Base-by-base conservation (phyloP, 2,888 invertebrate species). In the Argyresthia albistria region DNA sequence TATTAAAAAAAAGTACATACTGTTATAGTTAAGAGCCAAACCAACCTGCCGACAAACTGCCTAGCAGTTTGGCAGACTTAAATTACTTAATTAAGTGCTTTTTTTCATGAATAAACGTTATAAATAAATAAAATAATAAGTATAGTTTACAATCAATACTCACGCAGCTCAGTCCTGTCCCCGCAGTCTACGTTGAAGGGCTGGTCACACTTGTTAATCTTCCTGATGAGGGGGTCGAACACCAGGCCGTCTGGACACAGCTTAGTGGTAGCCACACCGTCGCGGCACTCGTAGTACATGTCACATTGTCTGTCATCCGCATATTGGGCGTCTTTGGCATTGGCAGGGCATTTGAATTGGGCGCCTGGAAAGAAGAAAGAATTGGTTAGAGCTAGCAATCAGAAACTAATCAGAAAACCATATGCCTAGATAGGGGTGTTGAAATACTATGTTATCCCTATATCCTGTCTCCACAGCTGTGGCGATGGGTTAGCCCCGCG, bases 111-210 rank as follows among this genome's bases (percentile, higher is more conserved):
- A 36, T 8, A 7, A 8, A 8, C 36, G 7, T 36, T 36, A 8
- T 9, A 36, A 7, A 36, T 9, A 36, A n/a, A n/a, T n/a, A n/a
- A 39, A 11, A n/a, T 39, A 39, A 6, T 39, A 3, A 39, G n/a
- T n/a, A n/a, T n/a, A n/a, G 39, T n/a, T 1, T 46, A 46, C n/a
- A 43, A 43, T 8, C n/a, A n/a, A 12, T 8, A 91, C 96, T 93
- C 90, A 97, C 96, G 97, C 58, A 96, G 89, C 80, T 96, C 95
- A 50, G 92, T 91, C 72, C 96, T 92, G 73, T 96, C 95, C 51
- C 94, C 95, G 67, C 97, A 97, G 73, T 96, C 96, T 15, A 95
- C 95, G 69, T 95, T 96, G 91, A 96, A 96, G 69, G 95, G 94
- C 71, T 96, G 95, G 81, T 97, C 97, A 71, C 97, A 97, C 73